Evolutionary conservation across 2,113 vertebrate species (phyloP), one percentile per base, ranked within the genome.

Genomic region (Machaerirhynchus nigripectus): DNA sequence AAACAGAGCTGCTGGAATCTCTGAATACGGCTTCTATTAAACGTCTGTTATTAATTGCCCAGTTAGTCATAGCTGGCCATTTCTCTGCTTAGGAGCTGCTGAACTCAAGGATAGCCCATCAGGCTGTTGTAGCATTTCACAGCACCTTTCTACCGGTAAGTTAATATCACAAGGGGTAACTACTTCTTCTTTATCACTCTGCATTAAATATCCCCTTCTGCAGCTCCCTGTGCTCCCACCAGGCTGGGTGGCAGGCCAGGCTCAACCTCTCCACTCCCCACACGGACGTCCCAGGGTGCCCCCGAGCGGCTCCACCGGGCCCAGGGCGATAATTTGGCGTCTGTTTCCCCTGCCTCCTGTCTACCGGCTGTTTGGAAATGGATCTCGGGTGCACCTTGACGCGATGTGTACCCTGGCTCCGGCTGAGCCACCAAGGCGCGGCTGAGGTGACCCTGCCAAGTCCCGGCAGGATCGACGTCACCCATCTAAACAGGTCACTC

Each of bases 251-350:
- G 7, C 22, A 7, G 11, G 40, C 2, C 6, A 20, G 64, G 31
- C 22, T 30, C 22, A 52, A 5, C 12, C 23, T 22, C 59, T 35
- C 39, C 7, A 1, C 7, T n/a, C 17, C 11, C 13, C 14, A 5
- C 24, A 3, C 2, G 2, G 61, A 1, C 1, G 4, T 52, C n/a
- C 31, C 49, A 15, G 24, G 1, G 0, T 0, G 5, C 2, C 39
- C 1, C 1, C 1, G 1, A 39, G 15, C 0, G 2, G 42, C 55
- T 57, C 11, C 53, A 14, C 21, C 30, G 46, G 30, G 16, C 8
- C 50, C n/a, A 3, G 15, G 17, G 18, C 15, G 14, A 21, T 6
- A 22, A 24, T 11, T 1, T 22, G 31, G 22, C 1, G 0, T 3
- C 47, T 5, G 2, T 17, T 35, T 31, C 14, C 52, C 23, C 37